Evolutionary conservation across 1,140 invertebrate genomes (phyloP), one percentile per base, ranked within the genome.

Genomic region (Dreissena rostriformis): DNA sequence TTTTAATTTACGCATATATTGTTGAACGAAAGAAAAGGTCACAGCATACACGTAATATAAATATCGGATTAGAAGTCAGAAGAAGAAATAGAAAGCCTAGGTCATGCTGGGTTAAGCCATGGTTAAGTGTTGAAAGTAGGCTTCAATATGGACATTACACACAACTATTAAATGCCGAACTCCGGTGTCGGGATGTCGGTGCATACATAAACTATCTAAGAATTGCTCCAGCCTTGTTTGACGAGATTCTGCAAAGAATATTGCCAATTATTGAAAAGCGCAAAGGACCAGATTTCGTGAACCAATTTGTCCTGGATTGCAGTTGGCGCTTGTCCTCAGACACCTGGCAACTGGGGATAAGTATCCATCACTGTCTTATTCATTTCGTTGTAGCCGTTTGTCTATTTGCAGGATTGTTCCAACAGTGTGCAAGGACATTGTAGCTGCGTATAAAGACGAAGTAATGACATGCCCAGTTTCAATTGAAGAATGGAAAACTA

Each of bases 321-420:
- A 57, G 53, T 57, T 57, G 53, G 53, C 53, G 24, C 39, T 95
- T 98, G 8, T 95, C 78, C 52, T 83, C 17, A 52, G 63, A 51
- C 57, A 65, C 55, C 72, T 83, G 72, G 84, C 84, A 17, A 75
- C 79, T 68, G 84, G 84, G 57, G 49, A 70, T 52, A 85, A 52
- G 24, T 85, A 82, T 76, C 19, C 39, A 39, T 66, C 52, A 24
- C 29, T 84, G 17, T 22, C 26, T 28, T 84, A 66, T 80, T 49
- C 28, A 26, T 79, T 68, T n/a, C 52, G 76, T 19, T 55, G 79
- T n/a, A 29, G 74, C 19, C 29, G 52, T 52, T 70, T 49, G 49
- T 70, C 82, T 74, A 84, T 84, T 24, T 79, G n/a, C 82, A 28
- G 15, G 24, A 22, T 84, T 8, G 67, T 79, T 10, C 74, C 49